A percentile compares a stretch with the other conserved stretches of the same genome.
Evolutionary conservation across 2,888 invertebrate genomes (phyloP).

Genomic region (Mimas tiliae): DNA sequence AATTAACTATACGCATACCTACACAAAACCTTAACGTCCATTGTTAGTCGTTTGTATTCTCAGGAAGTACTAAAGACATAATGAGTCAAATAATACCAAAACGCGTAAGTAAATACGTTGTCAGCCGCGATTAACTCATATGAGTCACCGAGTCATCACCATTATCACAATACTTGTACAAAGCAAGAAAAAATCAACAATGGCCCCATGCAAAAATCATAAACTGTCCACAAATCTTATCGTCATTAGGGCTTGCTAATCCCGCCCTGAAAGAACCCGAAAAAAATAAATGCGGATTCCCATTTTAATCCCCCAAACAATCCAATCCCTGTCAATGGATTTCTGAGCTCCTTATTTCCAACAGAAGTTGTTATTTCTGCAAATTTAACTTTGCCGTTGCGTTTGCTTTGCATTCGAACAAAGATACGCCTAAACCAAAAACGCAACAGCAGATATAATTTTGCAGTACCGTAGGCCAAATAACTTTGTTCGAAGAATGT

Average conservation of each 20-base stretch:
- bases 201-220: constrained; percentile 53
- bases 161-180: constrained; percentile 29
- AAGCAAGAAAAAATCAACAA: constrained; percentile 40
- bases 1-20: background rate
- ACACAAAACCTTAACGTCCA: background rate
- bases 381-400: constrained; percentile 19
- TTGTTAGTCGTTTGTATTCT: background rate
- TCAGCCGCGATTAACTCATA: constrained; percentile 29
- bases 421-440: background rate
- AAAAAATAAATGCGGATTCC: constrained; percentile 25
- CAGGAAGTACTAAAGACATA: constrained; percentile 12
- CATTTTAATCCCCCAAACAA: constrained; percentile 29
- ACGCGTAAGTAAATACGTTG: constrained; percentile 20
- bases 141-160: constrained; percentile 37
- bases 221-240: constrained; percentile 63
- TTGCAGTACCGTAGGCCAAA: constrained; percentile 11
- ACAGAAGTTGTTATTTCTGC: constrained; percentile 27
- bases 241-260: constrained; percentile 66
- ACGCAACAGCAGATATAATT: background rate
- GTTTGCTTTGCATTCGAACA: constrained; percentile 1
- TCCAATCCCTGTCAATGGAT: constrained; percentile 29
- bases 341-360: constrained; percentile 27
- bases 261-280: constrained; percentile 40
- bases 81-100: constrained; percentile 11
- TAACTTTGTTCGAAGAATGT: constrained; percentile 17